Evolutionary conservation across 2,113 vertebrate genomes (phyloP).

Genomic region (Hemiscyllium ocellatum): DNA sequence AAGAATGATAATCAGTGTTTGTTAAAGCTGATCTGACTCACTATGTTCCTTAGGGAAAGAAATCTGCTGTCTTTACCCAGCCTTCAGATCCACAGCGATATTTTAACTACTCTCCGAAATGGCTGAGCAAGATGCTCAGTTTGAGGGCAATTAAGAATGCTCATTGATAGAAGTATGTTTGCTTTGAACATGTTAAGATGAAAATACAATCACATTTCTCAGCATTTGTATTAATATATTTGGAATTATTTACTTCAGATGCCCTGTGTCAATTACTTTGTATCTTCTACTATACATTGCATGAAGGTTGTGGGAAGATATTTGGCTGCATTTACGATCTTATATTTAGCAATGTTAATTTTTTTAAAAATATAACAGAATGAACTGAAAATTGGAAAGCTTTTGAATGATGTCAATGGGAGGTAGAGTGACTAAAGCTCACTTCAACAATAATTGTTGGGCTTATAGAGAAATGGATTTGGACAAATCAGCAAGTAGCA

Average conservation of each 20-base stretch:
- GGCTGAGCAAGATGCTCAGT: too few species aligned
- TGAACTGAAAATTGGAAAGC: neutral
- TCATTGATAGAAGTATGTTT: neutral
- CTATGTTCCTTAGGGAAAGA: too few species aligned
- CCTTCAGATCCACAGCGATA: too few species aligned
- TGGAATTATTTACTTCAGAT: neutral
- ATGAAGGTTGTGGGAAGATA: neutral
- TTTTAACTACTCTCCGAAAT: too few species aligned
- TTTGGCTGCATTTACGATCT: neutral
- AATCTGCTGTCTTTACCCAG: too few species aligned
- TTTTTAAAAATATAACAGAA: neutral
- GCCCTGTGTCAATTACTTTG: neutral
- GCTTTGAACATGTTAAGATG: neutral
- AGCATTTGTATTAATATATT: neutral
- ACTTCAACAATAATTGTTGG: neutral
- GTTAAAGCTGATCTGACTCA: too few species aligned
- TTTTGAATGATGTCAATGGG: neutral
- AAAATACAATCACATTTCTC: neutral
- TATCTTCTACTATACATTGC: neutral
- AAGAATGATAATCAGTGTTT: too few species aligned
- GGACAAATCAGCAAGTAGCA: neutral
- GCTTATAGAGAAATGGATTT: neutral
- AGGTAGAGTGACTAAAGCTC: neutral
- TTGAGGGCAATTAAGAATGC: too few species aligned
- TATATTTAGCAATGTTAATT: neutral